Conservation (phyloP, 2,113 vertebrate species). For the Struthio camelus region DNA sequence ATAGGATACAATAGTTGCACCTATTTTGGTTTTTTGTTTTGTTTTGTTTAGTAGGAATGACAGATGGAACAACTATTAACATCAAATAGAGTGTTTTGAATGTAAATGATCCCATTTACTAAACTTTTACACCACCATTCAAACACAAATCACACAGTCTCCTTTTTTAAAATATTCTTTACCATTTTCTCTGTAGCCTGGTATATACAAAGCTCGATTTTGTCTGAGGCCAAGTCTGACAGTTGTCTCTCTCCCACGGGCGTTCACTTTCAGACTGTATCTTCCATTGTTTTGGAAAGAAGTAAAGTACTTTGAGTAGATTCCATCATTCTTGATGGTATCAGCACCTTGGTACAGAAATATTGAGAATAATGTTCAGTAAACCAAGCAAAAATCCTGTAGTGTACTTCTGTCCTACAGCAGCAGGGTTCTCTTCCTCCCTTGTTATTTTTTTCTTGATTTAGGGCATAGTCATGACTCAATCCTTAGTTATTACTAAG, state of each 20-base stretch:
- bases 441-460: not conserved
- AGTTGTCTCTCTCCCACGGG: conserved; percentile 15
- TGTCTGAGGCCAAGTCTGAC: not conserved
- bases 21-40: not conserved
- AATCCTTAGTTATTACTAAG: not conserved
- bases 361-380: not conserved
- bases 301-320: conserved; percentile 78
- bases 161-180: not conserved
- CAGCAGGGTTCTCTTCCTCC: not conserved
- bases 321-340: conserved; percentile 69
- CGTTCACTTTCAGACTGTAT: conserved; percentile 76
- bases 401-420: not conserved
- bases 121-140: not conserved
- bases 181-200: conserved; percentile 76
- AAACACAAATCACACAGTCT: not conserved
- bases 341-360: conserved; percentile 72
- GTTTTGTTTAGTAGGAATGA: not conserved
- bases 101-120: not conserved
- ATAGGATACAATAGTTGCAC: not conserved
- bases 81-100: not conserved
- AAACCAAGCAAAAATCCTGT: not conserved
- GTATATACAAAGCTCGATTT: conserved; percentile 51
- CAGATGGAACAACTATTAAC: not conserved
- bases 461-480: not conserved
- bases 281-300: conserved; percentile 56